A percentile compares a stretch with the other conserved stretches of the same genome.
These are phyloP conservation scores for Phaethon lepturus DNA, from an alignment of 2,113 vertebrate genomes.

Conservation along the genomic window DNA sequence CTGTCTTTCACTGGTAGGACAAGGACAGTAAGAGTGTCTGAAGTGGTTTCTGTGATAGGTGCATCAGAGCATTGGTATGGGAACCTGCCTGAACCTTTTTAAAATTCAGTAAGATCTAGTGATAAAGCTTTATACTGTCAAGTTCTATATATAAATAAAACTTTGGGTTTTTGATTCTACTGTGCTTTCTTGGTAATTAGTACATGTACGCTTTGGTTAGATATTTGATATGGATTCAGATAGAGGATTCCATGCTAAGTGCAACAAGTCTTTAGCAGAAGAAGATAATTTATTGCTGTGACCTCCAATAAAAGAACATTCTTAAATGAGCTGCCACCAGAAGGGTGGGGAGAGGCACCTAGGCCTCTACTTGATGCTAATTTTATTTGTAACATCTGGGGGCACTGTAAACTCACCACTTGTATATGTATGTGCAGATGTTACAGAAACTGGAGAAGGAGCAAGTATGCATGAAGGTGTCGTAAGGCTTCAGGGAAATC, in stretches of 20 bases:
- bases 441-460: constrained; percentile 4
- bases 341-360: background rate
- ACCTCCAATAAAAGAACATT: background rate
- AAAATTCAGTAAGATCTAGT: background rate
- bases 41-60: background rate
- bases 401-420: constrained; percentile 44
- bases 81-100: background rate
- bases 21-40: background rate
- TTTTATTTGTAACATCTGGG: constrained; percentile 13
- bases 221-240: background rate
- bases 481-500: background rate
- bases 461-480: background rate
- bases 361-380: background rate
- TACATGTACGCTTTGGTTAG: background rate
- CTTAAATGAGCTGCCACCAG: background rate
- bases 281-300: background rate
- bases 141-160: background rate
- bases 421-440: background rate
- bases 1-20: background rate
- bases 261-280: background rate
- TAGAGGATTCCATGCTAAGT: background rate
- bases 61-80: background rate
- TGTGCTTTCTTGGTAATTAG: background rate
- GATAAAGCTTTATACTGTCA: background rate
- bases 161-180: background rate